A percentile compares a stretch with the other conserved stretches of the same genome.
These are phyloP conservation scores for Halichoeres trimaculatus DNA, from an alignment of 2,113 vertebrate genomes.

Conservation along the genomic window DNA sequence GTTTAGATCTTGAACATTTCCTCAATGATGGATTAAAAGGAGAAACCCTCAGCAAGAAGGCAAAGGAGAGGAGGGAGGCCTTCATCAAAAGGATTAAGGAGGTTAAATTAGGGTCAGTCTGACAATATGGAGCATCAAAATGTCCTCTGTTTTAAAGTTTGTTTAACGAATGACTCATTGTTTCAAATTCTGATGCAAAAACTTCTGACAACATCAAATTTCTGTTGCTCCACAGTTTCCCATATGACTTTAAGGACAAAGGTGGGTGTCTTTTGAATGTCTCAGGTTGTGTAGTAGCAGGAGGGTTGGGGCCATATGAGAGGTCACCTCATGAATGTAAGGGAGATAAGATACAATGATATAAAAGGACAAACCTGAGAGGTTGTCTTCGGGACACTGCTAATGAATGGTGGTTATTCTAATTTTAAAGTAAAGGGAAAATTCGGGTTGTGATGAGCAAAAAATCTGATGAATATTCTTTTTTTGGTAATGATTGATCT, in stretches of 20 bases:
- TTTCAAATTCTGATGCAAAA: neutral
- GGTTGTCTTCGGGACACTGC: too few relatives aligned
- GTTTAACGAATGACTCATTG: neutral
- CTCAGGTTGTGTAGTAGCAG: too few relatives aligned
- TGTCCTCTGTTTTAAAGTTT: neutral
- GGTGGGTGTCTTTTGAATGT: conserved; percentile 86
- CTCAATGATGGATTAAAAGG: conserved; percentile 88
- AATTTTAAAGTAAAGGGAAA: too few relatives aligned
- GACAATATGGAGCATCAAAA: neutral
- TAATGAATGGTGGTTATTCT: too few relatives aligned
- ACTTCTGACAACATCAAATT: conserved; percentile 1
- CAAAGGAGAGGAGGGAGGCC: conserved; percentile 90
- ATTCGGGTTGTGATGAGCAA: too few relatives aligned
- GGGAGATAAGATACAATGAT: too few relatives aligned
- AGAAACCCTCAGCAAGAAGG: conserved; percentile 93
- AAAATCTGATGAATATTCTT: too few relatives aligned
- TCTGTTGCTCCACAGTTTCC: conserved; percentile 83
- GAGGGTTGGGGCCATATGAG: too few relatives aligned
- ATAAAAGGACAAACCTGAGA: too few relatives aligned
- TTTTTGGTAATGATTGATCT: too few relatives aligned
- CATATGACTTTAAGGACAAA: conserved; percentile 88
- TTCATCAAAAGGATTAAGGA: conserved; percentile 93
- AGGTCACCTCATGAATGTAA: too few relatives aligned
- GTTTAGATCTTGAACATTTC: conserved; percentile 90
- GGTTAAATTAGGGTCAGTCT: conserved; percentile 79